Conservation (phyloP, 2,113 vertebrate genomes). For the Conger conger region DNA sequence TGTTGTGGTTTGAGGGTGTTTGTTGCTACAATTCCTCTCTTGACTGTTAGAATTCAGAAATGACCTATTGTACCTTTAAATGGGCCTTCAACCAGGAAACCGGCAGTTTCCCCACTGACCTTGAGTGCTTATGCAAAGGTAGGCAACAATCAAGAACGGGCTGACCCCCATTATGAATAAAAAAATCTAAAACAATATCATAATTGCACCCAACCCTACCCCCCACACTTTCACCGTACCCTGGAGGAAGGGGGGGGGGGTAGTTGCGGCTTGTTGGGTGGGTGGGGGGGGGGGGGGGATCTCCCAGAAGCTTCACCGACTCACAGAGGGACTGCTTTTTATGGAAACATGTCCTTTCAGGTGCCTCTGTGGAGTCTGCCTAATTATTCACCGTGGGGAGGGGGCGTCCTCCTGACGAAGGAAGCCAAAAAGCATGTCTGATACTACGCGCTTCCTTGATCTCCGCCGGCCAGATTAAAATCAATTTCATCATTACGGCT, state of each 20-base stretch:
- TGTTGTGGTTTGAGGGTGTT: too few species aligned
- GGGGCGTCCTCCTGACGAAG: not conserved
- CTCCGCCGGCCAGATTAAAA: constrained; percentile 13
- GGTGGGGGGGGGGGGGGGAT: not conserved
- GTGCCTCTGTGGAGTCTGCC: not conserved
- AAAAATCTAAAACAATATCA: not conserved
- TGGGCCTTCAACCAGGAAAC: not conserved
- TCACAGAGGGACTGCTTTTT: not conserved
- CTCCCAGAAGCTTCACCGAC: not conserved
- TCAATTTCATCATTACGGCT: constrained; percentile 22
- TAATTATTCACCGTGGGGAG: not conserved
- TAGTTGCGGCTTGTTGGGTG: not conserved
- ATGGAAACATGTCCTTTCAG: not conserved
- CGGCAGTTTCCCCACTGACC: not conserved
- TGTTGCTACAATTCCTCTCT: too few species aligned
- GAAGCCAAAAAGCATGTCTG: constrained; percentile 24
- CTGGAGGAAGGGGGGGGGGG: not conserved
- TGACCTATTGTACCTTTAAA: too few species aligned
- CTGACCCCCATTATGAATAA: not conserved
- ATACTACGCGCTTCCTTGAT: not conserved
- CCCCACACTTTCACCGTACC: too few species aligned
- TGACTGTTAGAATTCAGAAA: too few species aligned
- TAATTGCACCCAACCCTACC: not conserved
- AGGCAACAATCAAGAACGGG: not conserved
- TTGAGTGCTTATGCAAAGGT: not conserved